Conservation (phyloP, 1,140 invertebrate species). For the Anagrus nilaparvatae region DNA sequence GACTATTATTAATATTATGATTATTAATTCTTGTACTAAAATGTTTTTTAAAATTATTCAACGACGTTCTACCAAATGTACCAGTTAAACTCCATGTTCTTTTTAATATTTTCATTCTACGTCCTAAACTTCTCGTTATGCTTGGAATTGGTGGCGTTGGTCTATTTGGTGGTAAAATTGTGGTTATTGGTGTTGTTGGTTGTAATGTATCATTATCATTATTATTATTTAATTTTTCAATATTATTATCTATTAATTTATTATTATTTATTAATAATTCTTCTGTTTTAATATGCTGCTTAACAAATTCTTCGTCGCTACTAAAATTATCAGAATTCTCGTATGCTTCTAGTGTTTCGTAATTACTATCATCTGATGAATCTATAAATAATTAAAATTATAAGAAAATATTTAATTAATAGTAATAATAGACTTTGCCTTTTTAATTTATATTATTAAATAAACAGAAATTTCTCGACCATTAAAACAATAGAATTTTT, state of each 20-base stretch:
- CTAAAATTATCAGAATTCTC: conserved; percentile 28
- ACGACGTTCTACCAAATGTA: too few species aligned
- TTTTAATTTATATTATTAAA: too few species aligned
- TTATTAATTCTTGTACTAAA: too few species aligned
- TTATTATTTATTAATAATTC: too few species aligned
- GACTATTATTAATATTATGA: too few species aligned
- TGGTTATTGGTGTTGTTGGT: too few species aligned
- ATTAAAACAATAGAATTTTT: too few species aligned
- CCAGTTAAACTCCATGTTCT: conserved; percentile 38
- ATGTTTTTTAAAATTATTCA: too few species aligned
- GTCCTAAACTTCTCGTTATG: conserved; percentile 30
- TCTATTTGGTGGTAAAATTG: conserved; percentile 28
- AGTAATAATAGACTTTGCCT: too few species aligned
- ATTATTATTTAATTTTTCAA: not conserved
- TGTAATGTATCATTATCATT: not conserved
- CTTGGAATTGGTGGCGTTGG: conserved; percentile 34
- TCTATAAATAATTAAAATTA: conserved; percentile 21
- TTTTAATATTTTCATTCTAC: conserved; percentile 32
- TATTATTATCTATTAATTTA: too few species aligned
- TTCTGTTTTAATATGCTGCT: too few species aligned
- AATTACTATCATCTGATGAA: conserved; percentile 36
- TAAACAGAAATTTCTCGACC: too few species aligned
- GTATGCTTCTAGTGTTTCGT: conserved; percentile 31
- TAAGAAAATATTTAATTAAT: conserved; percentile 2
- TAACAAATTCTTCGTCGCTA: conserved; percentile 29